Percentiles rank a stretch among this genome's conserved stretches.
These are phyloP conservation scores for Euborellia annulipes DNA, from an alignment of 1,140 invertebrate genomes.

Conservation along the genomic window DNA sequence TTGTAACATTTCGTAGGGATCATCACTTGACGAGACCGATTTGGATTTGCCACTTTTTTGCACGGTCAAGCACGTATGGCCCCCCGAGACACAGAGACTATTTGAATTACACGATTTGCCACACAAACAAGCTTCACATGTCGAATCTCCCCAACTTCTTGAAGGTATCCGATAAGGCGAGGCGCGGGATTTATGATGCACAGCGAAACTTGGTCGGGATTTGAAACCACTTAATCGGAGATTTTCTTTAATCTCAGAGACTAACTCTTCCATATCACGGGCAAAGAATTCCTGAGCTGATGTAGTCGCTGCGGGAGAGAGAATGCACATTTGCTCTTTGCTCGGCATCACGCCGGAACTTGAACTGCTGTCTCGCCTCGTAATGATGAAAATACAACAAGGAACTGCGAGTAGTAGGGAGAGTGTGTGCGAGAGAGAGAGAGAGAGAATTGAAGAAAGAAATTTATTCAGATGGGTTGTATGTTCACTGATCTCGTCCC, in stretches of 20 bases:
- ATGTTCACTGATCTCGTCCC: not conserved
- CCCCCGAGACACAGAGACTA: constrained; percentile 5
- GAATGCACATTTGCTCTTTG: constrained; percentile 22
- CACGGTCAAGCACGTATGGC: constrained; percentile 15
- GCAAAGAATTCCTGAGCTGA: constrained; percentile 30
- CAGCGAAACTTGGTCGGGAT: constrained; percentile 28
- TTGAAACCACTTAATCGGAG: constrained; percentile 35
- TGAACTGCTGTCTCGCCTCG: not conserved
- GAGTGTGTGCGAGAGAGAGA: no score
- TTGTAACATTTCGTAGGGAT: constrained; percentile 49
- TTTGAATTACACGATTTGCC: not conserved
- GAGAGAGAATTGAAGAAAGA: no score
- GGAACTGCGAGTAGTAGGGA: not conserved
- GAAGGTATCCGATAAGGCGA: constrained; percentile 42
- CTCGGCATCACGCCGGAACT: constrained; percentile 21
- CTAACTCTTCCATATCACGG: constrained; percentile 44
- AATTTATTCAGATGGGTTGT: not conserved
- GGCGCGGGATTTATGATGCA: constrained; percentile 30
- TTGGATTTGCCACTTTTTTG: constrained; percentile 4
- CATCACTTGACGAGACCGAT: constrained; percentile 24
- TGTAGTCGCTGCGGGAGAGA: constrained; percentile 13
- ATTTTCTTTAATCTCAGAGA: constrained; percentile 52
- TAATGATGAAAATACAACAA: not conserved
- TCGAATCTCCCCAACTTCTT: constrained; percentile 28
- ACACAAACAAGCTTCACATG: constrained; percentile 25